Evolutionary conservation across 35 echinoderm and acorn worm species (phyloP).

Genomic region (Eucidaris tribuloides): DNA sequence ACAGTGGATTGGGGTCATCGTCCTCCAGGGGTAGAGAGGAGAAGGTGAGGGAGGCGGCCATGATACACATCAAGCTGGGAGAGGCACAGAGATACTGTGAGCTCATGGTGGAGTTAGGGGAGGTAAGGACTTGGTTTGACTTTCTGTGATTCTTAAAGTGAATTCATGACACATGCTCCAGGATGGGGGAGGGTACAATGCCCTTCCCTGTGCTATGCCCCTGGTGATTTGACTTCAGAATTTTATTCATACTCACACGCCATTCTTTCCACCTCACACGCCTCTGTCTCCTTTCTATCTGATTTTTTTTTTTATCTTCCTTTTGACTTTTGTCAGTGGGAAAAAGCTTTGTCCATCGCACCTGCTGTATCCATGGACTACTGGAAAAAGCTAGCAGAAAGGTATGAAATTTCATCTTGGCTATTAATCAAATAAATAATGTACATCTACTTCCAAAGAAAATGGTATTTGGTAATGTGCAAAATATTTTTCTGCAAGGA

Average conservation of each 20-base stretch:
- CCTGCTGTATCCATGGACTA: constrained; percentile 88
- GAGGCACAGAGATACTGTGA: constrained; percentile 92
- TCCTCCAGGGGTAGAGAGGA: constrained; percentile 61
- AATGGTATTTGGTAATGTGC: too few relatives aligned
- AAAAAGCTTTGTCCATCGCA: constrained; percentile 88
- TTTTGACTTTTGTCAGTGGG: constrained; percentile 78
- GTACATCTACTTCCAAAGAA: too few relatives aligned
- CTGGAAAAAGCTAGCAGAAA: constrained; percentile 84
- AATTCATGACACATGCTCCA: too few relatives aligned
- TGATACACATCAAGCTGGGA: constrained; percentile 83
- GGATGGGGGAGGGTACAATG: too few relatives aligned
- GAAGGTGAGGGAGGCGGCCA: constrained; percentile 79
- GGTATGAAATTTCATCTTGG: too few relatives aligned
- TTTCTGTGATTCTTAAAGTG: too few relatives aligned
- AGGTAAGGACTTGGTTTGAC: too few relatives aligned
- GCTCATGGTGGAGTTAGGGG: constrained; percentile 88
- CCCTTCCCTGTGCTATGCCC: too few relatives aligned
- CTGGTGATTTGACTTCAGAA: too few relatives aligned
- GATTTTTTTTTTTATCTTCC: background rate
- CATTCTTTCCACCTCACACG: background rate
- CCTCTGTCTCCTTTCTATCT: background rate
- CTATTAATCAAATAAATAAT: too few relatives aligned
- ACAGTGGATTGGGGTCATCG: background rate
- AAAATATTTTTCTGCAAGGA: too few relatives aligned
- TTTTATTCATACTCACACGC: background rate